A percentile compares a stretch with the other conserved stretches of the same genome.
Conservation (phyloP, 1,140 invertebrate genomes). For the Neotoxoptera formosana region DNA sequence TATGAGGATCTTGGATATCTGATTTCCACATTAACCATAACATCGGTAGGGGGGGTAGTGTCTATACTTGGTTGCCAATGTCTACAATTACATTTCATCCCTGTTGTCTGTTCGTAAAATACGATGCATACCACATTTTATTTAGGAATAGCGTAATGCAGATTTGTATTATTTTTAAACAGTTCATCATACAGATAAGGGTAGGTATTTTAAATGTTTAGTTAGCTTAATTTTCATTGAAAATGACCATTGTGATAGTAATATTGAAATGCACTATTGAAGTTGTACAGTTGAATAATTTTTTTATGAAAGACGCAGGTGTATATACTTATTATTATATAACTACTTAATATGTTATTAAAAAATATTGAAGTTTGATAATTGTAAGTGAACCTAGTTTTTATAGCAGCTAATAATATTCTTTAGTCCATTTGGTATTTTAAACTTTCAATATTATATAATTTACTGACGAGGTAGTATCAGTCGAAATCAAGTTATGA, state of each 20-base stretch:
- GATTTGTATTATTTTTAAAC: background rate
- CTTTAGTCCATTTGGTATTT: background rate
- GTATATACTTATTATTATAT: background rate
- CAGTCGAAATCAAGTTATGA: background rate
- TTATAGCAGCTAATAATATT: background rate
- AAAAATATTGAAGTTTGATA: background rate
- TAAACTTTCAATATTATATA: background rate
- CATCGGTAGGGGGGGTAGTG: background rate
- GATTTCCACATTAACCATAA: slow-evolving; percentile 13
- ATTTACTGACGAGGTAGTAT: background rate
- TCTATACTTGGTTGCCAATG: background rate
- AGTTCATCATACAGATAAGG: background rate
- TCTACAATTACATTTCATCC: slow-evolving; percentile 20
- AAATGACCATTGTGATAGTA: background rate
- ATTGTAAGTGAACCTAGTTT: background rate
- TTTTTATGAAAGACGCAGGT: background rate
- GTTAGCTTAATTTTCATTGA: background rate
- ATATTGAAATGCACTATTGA: background rate
- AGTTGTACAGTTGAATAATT: background rate
- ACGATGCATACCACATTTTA: background rate
- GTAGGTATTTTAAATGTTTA: background rate
- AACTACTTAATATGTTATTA: background rate
- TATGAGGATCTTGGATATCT: slow-evolving; percentile 17
- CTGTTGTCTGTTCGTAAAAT: background rate
- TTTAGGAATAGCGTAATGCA: background rate